phyloP scores from a whole-genome alignment of 1,140 invertebrate genomes.

The roundworm (Caenorhabditis elegans) region WBcel235 BX284602.5:6911501-6912000 shows the following conservation, averaged over 20 bases:
- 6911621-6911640: conserved; percentile 50
- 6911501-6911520: not conserved
- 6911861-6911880: conserved; percentile 71
- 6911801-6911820: conserved; percentile 88
- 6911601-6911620: conserved; percentile 58
- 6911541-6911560: too few species aligned
- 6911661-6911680: conserved; percentile 66
- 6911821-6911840: conserved; percentile 96
- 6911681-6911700: conserved; percentile 47
- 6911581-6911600: conserved; percentile 45
- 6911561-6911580: too few species aligned
- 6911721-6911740: conserved; percentile 85
- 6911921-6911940: not conserved
- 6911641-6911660: conserved; percentile 62
- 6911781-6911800: conserved; percentile 85
- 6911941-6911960: conserved; percentile 75
- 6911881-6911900: conserved; percentile 71
- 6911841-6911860: conserved; percentile 74
- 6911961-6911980: conserved; percentile 91
- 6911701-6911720: not conserved
- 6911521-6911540: too few species aligned
- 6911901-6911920: conserved; percentile 63
- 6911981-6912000: conserved; percentile 90
- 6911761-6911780: conserved; percentile 89
- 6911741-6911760: conserved; percentile 91